Base-by-base conservation (phyloP, 2,888 invertebrate species). In the Latrodectus elegans region DNA sequence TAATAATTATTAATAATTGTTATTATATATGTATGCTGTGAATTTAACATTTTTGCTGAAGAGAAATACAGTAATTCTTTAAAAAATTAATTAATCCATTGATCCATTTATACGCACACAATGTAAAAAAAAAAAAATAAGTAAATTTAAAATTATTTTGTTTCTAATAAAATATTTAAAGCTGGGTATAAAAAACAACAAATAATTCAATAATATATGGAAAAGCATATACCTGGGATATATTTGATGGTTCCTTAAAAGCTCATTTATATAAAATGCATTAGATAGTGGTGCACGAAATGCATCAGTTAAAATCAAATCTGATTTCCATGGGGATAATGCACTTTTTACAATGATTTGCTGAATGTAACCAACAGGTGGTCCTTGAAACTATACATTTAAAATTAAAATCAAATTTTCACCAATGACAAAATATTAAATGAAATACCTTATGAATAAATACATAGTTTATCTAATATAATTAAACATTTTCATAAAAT, bases 241-340 rank as follows among this genome's bases (percentile, higher is more conserved):
- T 90, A 95, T 94, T 91, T 96, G 95, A 92, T 96, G 97, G 92
- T 97, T 97, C 91, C 96, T 94, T 89, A 98, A 95, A 85, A 95
- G 94, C 92, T 98, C 97, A 79, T 97, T 92, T 89, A 98, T 93
- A 92, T 96, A 95, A 93, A 98, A 99, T 38, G 96, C 95, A 93
- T 97, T 96, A 91, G 96, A 95, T 38, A 99, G 93, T 3, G 98
- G 98, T 9, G 96, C 97, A 91, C 97, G 94, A 92, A 97, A 97
- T 71, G 97, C 97, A 94, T 98, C 98, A 92, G 96, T 95, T 91
- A 97, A 83, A 90, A 95, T 95, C 90, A 98, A 93, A 90, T 96
- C 95, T 89, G 94, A 94, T 84, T 94, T 94, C 98, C 98, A 98
- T 83, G 98, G 98, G 89, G 96, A 94, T 12, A 98, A 97, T 87